phyloP scores from a whole-genome alignment of 1,140 invertebrate species.

The Sycobia sp. region DNA sequence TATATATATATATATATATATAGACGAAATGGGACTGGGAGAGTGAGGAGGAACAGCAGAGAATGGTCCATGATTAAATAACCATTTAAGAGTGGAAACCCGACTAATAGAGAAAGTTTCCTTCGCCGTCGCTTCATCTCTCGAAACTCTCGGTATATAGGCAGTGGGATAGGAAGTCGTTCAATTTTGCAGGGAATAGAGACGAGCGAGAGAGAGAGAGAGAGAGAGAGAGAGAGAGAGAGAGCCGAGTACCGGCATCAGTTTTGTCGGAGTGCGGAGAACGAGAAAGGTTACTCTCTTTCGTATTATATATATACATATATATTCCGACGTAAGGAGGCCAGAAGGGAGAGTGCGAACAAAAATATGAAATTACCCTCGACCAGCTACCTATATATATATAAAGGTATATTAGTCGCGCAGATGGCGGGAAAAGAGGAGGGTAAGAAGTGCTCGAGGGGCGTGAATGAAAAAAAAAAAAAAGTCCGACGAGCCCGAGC shows the following conservation, averaged over 20 bases:
- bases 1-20: too few relatives aligned
- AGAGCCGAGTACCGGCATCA: not conserved
- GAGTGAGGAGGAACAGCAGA: not conserved
- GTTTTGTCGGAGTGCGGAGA: too few relatives aligned
- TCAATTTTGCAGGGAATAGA: conserved; percentile 25
- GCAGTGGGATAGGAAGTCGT: conserved; percentile 4
- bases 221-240: not conserved
- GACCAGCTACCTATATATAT: conserved; percentile 6
- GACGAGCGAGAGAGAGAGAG: too few relatives aligned
- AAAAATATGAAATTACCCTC: not conserved
- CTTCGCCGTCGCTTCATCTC: not conserved
- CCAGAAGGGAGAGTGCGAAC: not conserved
- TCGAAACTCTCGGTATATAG: not conserved
- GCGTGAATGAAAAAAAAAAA: too few relatives aligned
- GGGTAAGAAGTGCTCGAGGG: too few relatives aligned
- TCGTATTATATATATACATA: too few relatives aligned
- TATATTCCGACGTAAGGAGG: not conserved
- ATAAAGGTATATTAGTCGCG: conserved; percentile 2
- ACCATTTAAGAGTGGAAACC: conserved; percentile 24
- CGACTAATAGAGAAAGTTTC: conserved; percentile 25
- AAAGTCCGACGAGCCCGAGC: too few relatives aligned
- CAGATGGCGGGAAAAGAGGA: too few relatives aligned
- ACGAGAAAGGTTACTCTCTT: not conserved
- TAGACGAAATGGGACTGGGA: too few relatives aligned
- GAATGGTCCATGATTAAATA: conserved; percentile 26